phyloP scores from a whole-genome alignment of 2,888 invertebrate genomes.

The Phrixothrix hirtus region DNA sequence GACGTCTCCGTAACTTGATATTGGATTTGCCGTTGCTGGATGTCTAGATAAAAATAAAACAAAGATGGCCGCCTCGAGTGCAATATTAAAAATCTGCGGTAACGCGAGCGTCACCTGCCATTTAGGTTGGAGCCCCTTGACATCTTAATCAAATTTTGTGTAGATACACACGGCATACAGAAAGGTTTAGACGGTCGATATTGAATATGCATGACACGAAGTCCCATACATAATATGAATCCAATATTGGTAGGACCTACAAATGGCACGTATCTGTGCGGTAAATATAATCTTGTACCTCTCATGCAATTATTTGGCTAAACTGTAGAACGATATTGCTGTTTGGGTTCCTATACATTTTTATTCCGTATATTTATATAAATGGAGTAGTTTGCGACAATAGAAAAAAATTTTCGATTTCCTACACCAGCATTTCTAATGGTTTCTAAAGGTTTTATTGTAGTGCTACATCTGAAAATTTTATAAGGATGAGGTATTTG shows the following conservation, averaged over 20 bases:
- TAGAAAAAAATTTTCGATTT: too few relatives aligned
- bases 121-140: constrained; percentile 27
- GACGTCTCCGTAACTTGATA: too few relatives aligned
- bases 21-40: too few relatives aligned
- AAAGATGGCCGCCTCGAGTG: constrained; percentile 1
- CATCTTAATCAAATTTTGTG: constrained; percentile 32
- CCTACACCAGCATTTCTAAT: too few relatives aligned
- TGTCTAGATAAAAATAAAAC: constrained; percentile 2
- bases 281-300: constrained; percentile 1
- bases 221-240: constrained; percentile 29
- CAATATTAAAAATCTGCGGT: constrained; percentile 18
- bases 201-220: constrained; percentile 31
- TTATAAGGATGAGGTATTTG: too few relatives aligned
- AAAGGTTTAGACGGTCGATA: constrained; percentile 26
- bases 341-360: background rate
- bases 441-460: too few relatives aligned
- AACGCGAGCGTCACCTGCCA: constrained; percentile 21
- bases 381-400: too few relatives aligned
- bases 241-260: constrained; percentile 26
- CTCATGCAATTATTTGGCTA: background rate
- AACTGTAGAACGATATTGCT: background rate
- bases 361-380: too few relatives aligned
- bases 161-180: constrained; percentile 28
- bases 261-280: background rate
- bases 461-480: too few relatives aligned